Conservation (phyloP, 2,797 vertebrate genomes). For the Muraenolepis orangiensis region DNA sequence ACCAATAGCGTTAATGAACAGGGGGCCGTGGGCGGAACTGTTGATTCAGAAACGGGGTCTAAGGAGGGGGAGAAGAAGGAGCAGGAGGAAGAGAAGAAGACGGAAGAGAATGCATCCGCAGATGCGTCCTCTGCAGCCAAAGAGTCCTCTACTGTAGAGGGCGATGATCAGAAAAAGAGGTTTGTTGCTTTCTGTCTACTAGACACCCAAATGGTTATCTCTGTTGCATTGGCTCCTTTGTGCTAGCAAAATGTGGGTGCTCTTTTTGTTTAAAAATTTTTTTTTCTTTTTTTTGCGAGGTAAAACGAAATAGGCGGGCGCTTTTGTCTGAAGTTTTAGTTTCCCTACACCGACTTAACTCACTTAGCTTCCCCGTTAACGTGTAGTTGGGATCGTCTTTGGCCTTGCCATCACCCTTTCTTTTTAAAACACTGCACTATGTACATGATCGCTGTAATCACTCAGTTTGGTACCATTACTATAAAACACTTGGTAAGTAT, state of each 20-base stretch:
- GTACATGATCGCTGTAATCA: constrained; percentile 46
- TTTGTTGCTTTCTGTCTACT: constrained; percentile 99
- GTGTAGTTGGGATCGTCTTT: constrained; percentile 52
- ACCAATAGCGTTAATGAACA: constrained; percentile 81
- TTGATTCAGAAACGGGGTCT: constrained; percentile 82
- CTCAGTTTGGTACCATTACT: constrained; percentile 28
- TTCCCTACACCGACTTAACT: constrained; percentile 53
- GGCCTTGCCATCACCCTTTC: constrained; percentile 45
- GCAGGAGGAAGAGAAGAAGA: constrained; percentile 81
- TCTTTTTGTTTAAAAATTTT: no score
- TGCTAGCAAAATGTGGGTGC: constrained; percentile 76
- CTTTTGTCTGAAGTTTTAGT: constrained; percentile 67
- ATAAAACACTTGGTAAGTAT: constrained; percentile 32
- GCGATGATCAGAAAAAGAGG: constrained; percentile 99
- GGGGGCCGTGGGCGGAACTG: constrained; percentile 73
- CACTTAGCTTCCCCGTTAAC: constrained; percentile 66
- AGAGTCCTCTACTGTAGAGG: constrained; percentile 98
- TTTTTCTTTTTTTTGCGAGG: no score
- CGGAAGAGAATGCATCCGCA: constrained; percentile 86
- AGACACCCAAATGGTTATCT: constrained; percentile 91
- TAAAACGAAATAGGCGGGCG: constrained; percentile 69
- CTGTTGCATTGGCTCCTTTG: constrained; percentile 89
- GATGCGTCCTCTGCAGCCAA: constrained; percentile 87
- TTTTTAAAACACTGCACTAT: constrained; percentile 44
- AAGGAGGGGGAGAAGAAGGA: constrained; percentile 80